Conservation (phyloP, 2,113 vertebrate species). For the Bungarus multicinctus region DNA sequence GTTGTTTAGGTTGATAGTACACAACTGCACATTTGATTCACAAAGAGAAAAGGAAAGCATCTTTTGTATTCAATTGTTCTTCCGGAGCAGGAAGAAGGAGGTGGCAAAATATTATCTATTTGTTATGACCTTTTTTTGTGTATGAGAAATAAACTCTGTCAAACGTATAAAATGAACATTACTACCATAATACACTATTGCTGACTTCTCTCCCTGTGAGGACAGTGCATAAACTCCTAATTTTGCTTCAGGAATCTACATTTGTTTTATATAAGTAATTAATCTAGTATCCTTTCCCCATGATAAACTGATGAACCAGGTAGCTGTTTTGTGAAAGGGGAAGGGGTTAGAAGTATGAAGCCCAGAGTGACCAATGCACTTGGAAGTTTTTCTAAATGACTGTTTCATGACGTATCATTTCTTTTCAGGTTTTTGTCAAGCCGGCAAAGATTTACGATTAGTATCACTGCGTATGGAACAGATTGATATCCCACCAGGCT, state of each 20-base stretch:
- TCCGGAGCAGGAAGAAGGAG: not conserved
- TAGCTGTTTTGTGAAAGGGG: not conserved
- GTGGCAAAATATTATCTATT: not conserved
- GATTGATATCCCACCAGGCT: slow-evolving; percentile 89
- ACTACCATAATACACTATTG: not conserved
- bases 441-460: slow-evolving; percentile 95
- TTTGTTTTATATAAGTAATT: not conserved
- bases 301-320: not conserved
- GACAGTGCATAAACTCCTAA: not conserved
- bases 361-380: not conserved
- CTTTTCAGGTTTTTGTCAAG: slow-evolving; percentile 93
- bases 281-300: not conserved
- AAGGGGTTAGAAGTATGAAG: not conserved
- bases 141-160: not conserved
- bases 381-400: not conserved
- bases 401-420: slow-evolving; percentile 28
- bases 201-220: not conserved
- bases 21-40: not conserved
- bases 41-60: not conserved
- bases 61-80: not conserved
- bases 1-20: not conserved
- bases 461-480: slow-evolving; percentile 89
- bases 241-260: not conserved
- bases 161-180: not conserved
- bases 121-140: not conserved